These are phyloP conservation scores for Delia radicum DNA, from an alignment of 1,140 invertebrate species.

Conservation along the genomic window DNA sequence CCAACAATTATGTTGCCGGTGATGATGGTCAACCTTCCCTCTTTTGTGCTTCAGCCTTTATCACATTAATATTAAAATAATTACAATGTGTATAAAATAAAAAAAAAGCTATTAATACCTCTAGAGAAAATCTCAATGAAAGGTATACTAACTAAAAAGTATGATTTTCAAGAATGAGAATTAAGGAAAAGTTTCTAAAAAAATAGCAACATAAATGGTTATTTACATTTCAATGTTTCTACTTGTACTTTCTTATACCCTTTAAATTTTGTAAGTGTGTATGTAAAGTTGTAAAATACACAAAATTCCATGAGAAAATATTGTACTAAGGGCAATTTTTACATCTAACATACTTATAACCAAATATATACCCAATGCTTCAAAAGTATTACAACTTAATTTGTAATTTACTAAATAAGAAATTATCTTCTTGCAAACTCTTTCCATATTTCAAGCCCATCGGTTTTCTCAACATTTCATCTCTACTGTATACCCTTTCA, in stretches of 20 bases:
- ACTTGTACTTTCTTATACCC: background rate
- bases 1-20: too few relatives aligned
- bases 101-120: conserved; percentile 1
- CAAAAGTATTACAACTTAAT: too few relatives aligned
- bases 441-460: too few relatives aligned
- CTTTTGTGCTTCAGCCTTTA: background rate
- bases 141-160: background rate
- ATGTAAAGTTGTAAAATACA: background rate
- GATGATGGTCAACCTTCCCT: background rate
- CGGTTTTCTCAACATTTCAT: too few relatives aligned
- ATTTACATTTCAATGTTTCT: background rate
- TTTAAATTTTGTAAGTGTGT: background rate
- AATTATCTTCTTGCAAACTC: too few relatives aligned
- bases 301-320: conserved; percentile 14
- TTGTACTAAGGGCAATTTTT: background rate
- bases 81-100: background rate
- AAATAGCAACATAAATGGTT: too few relatives aligned
- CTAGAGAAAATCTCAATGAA: background rate
- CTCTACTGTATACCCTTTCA: too few relatives aligned
- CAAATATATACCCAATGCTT: too few relatives aligned
- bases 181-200: conserved; percentile 3
- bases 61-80: conserved; percentile 17
- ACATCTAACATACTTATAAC: conserved; percentile 1
- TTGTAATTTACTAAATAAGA: too few relatives aligned
- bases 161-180: background rate